phyloP scores from a whole-genome alignment of 2,113 vertebrate genomes.

The Dasyurus viverrinus region DNA sequence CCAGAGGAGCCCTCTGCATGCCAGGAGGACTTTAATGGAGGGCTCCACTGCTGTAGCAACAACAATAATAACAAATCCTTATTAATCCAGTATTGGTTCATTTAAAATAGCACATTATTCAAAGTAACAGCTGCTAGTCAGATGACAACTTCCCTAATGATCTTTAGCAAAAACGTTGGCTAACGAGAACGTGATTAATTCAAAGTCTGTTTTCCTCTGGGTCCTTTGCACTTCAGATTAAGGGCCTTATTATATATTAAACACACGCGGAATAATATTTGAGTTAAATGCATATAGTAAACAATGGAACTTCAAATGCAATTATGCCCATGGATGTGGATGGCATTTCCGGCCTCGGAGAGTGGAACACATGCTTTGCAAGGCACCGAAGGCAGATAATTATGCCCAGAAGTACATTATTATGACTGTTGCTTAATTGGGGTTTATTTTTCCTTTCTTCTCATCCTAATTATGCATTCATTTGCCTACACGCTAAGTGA shows the following conservation, averaged over 20 bases:
- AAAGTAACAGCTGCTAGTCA: not conserved
- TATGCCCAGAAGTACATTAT: constrained; percentile 42
- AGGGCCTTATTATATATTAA: constrained; percentile 30
- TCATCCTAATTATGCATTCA: constrained; percentile 62
- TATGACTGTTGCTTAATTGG: constrained; percentile 56
- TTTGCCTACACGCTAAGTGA: constrained; percentile 38
- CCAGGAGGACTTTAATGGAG: not conserved
- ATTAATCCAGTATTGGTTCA: not conserved
- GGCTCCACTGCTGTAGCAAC: not conserved
- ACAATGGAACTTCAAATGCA: constrained; percentile 46
- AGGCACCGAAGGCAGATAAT: constrained; percentile 57
- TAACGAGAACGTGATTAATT: not conserved
- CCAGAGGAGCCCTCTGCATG: not conserved
- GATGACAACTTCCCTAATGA: not conserved
- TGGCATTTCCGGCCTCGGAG: constrained; percentile 21
- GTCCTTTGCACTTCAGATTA: not conserved
- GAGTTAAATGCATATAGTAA: constrained; percentile 46
- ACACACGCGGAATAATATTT: constrained; percentile 38
- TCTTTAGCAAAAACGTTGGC: not conserved
- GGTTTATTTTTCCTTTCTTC: constrained; percentile 56
- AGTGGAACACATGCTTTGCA: constrained; percentile 28
- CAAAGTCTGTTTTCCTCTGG: not conserved
- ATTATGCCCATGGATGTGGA: constrained; percentile 54
- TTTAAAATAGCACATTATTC: not conserved
- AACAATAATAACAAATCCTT: not conserved